These are phyloP conservation scores for Adelosebastes latens DNA, from an alignment of 2,797 vertebrate genomes.

Conservation along the genomic window DNA sequence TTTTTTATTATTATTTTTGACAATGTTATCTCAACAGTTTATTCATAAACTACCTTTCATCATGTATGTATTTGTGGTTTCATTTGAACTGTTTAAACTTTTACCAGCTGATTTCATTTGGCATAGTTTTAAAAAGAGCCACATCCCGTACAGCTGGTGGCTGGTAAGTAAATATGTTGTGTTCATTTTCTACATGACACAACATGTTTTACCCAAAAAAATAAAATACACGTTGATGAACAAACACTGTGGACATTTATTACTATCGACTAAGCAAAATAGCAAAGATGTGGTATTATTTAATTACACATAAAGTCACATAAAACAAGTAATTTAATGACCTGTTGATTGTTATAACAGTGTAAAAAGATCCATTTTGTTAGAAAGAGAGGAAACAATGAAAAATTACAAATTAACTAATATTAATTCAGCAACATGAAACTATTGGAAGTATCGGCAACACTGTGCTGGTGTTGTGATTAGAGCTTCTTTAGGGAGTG, in stretches of 20 bases:
- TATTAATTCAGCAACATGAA: background rate
- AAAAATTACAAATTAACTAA: background rate
- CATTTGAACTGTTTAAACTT: background rate
- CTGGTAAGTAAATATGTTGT: background rate
- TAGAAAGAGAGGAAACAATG: background rate
- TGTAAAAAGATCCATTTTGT: background rate
- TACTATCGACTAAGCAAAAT: background rate
- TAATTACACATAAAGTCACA: background rate
- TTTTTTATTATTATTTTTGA: background rate
- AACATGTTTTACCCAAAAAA: background rate
- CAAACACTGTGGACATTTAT: constrained; percentile 8
- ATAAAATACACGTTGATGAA: background rate
- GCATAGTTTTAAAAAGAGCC: background rate
- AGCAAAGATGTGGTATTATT: background rate
- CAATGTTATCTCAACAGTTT: background rate
- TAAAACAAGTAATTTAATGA: background rate
- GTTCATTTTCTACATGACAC: background rate
- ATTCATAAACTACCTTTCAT: background rate
- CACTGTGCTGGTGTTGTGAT: background rate
- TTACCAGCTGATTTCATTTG: background rate
- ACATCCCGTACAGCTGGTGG: background rate
- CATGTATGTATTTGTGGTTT: background rate
- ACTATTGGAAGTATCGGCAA: background rate
- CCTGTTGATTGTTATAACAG: background rate
- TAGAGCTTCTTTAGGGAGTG: background rate